These are phyloP conservation scores for Leptobrachium ailaonicum DNA, from an alignment of 2,113 vertebrate species.

Conservation along the genomic window DNA sequence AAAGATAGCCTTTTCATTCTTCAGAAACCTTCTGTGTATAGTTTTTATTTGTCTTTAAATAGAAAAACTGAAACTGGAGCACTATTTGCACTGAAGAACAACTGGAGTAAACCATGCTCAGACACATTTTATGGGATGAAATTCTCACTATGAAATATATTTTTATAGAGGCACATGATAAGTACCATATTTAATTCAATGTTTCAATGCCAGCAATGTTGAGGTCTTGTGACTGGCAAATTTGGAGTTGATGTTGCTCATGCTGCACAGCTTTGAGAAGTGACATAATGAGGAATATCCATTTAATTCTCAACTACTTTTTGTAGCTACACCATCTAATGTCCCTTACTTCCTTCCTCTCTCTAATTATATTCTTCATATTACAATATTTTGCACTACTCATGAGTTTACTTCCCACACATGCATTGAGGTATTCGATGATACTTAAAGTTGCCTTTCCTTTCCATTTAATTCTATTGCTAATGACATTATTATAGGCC, in stretches of 20 bases:
- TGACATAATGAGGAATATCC: background rate
- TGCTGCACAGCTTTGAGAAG: background rate
- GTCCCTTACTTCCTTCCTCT: too few species aligned
- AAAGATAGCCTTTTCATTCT: background rate
- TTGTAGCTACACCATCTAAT: too few species aligned
- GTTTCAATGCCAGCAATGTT: background rate
- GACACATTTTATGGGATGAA: background rate
- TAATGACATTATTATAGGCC: too few species aligned
- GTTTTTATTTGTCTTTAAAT: background rate
- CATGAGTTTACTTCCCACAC: too few species aligned
- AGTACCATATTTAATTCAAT: background rate
- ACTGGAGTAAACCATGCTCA: constrained; percentile 10
- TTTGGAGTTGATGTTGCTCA: background rate
- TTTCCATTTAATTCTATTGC: too few species aligned
- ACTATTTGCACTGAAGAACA: constrained; percentile 26
- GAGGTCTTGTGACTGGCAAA: background rate
- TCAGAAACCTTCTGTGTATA: background rate
- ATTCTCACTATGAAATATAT: background rate
- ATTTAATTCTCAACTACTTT: too few species aligned
- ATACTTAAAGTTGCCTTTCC: too few species aligned
- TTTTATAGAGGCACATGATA: background rate
- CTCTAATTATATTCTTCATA: too few species aligned
- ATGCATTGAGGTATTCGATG: too few species aligned
- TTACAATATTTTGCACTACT: too few species aligned
- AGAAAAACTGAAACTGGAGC: constrained; percentile 19